Percentiles rank a stretch among this genome's conserved stretches.
Evolutionary conservation across 2,888 invertebrate genomes (phyloP).

Genomic region (Scaptomyza reducta): DNA sequence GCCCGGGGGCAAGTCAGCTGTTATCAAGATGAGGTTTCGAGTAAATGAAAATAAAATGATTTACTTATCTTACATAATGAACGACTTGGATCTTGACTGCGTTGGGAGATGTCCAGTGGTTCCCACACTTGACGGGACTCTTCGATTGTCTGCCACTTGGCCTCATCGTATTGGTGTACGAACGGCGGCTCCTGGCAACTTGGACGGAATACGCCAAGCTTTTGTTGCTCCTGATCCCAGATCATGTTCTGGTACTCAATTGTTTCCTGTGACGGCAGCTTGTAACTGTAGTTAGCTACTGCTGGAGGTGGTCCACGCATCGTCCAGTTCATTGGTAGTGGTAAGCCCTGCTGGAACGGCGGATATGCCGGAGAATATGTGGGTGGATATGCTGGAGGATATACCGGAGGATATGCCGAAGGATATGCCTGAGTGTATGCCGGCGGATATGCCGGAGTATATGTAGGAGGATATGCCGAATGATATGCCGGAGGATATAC

Average conservation of each 20-base stretch:
- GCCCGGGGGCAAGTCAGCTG: slow-evolving; percentile 37
- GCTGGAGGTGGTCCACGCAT: neutral
- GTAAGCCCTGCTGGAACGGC: neutral
- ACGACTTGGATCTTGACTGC: slow-evolving; percentile 31
- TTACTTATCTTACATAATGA: slow-evolving; percentile 16
- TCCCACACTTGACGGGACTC: slow-evolving; percentile 33
- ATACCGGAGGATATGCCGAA: no score
- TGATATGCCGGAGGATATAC: neutral
- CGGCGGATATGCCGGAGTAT: neutral
- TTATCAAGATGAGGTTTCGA: neutral
- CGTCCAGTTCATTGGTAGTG: neutral
- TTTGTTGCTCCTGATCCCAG: neutral
- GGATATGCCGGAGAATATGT: neutral
- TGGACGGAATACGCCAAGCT: no score
- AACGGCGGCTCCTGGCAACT: neutral
- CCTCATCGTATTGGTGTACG: neutral
- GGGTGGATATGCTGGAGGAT: neutral
- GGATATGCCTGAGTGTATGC: neutral
- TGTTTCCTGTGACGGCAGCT: neutral
- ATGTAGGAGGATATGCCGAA: neutral
- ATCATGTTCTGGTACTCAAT: neutral
- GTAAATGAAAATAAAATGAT: neutral
- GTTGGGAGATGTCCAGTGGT: slow-evolving; percentile 13
- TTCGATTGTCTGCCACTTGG: slow-evolving; percentile 26
- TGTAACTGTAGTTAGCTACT: neutral